phyloP scores from a whole-genome alignment of 2,888 invertebrate genomes.

The Drosophila melanosoma region DNA sequence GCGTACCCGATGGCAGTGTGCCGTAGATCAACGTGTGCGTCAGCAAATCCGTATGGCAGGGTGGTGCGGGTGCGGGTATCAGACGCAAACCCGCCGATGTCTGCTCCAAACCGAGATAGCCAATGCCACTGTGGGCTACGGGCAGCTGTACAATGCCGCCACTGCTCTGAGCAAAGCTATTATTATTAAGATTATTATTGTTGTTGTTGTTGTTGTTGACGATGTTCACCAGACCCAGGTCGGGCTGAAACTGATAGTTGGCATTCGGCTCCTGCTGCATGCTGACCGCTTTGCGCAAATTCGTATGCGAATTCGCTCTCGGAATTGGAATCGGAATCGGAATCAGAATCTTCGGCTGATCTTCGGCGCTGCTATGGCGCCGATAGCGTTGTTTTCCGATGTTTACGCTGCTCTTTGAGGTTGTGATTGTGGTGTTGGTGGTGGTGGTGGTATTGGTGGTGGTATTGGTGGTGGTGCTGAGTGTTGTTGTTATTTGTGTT shows the following conservation, averaged over 20 bases:
- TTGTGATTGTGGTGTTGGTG: constrained; percentile 5
- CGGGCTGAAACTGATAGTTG: constrained; percentile 85
- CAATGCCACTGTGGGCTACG: constrained; percentile 49
- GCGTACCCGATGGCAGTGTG: constrained; percentile 80
- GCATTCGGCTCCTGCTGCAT: constrained; percentile 85
- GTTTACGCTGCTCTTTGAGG: constrained; percentile 9
- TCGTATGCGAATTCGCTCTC: constrained; percentile 40
- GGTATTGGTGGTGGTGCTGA: neutral
- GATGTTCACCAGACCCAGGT: constrained; percentile 84
- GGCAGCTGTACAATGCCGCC: constrained; percentile 65
- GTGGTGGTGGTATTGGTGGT: constrained; percentile 8
- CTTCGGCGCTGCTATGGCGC: constrained; percentile 66
- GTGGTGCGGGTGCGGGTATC: constrained; percentile 56
- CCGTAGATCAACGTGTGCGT: constrained; percentile 84
- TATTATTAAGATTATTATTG: constrained; percentile 30
- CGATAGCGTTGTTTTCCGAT: constrained; percentile 42
- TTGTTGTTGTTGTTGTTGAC: constrained; percentile 65
- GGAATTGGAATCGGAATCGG: constrained; percentile 26
- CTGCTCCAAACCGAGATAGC: constrained; percentile 67
- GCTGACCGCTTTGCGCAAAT: constrained; percentile 71
- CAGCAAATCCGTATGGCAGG: constrained; percentile 78
- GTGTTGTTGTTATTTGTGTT: constrained; percentile 13
- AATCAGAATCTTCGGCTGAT: constrained; percentile 48
- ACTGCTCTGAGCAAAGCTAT: constrained; percentile 21
- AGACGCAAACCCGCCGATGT: constrained; percentile 64